Evolutionary conservation across 2,888 invertebrate genomes (phyloP), one percentile per base, ranked within the genome.

Genomic region (Galeopsomyia nigrocyanea): DNA sequence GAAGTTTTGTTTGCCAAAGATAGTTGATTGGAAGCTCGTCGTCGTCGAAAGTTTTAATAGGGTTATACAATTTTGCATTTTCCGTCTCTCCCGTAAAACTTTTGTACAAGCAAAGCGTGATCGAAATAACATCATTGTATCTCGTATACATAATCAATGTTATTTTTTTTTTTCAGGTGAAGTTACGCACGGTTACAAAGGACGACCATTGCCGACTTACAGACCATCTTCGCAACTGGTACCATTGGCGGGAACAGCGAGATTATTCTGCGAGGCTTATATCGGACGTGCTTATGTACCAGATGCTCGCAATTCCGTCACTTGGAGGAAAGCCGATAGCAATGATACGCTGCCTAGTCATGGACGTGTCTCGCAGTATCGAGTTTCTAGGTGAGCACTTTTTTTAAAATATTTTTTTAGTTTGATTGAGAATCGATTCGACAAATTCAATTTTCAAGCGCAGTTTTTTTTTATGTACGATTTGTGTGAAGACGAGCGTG

Each of bases 201-300:
- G 87, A 19, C 81, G 83, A 50, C 88, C 88, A 22, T 78, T 87
- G 86, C 89, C 90, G 65, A 94, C 93, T 80, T 94, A 91, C 86
- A 89, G 89, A 77, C 92, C 93, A 16, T 88, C 88, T 77, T 90
- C 92, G 80, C 90, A 91, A 84, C 89, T 90, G 86, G 90, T 90
- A 70, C 88, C 89, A 70, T 87, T 91, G 73, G 93, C 92, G 10
- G 89, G 89, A 70, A 87, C 88, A n/a, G 88, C 91, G 47, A 88
- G 93, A 67, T 88, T 94, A 62, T 94, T 92, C 87, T 94, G 94
- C 86, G 94, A 94, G 87, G 93, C 93, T 58, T 93, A 93, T 81
- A 91, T 92, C 71, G 94, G 94, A 90, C 88, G 91, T 88, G 90
- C 92, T 19, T 90, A 91, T 81, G 87, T 94, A 49, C 93, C 94